Evolutionary conservation across 64 coral and sea anemone species (phyloP).

Genomic region (Pocillopora verrucosa): DNA sequence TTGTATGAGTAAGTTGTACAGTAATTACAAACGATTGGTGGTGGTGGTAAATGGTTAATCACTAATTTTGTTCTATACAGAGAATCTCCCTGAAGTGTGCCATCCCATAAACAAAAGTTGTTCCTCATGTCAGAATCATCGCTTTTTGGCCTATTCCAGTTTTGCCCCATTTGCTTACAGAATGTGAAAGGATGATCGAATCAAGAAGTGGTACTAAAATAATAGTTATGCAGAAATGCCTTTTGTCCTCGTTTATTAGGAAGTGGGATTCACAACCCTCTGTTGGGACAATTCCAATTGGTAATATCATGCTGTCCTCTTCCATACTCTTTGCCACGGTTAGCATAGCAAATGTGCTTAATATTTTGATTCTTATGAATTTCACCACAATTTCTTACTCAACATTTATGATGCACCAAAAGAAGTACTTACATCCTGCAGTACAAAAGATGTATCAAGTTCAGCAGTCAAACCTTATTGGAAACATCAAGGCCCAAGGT

Average conservation of each 20-base stretch:
- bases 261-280: conserved; percentile 31
- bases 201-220: conserved; percentile 12
- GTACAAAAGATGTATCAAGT: conserved; percentile 17
- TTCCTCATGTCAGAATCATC: conserved; percentile 23
- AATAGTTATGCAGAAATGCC: conserved; percentile 27
- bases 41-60: too few species aligned
- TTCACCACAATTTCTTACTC: conserved; percentile 31
- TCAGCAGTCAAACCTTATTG: conserved; percentile 4
- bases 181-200: not conserved
- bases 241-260: conserved; percentile 11
- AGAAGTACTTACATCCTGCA: conserved; percentile 29
- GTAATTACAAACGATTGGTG: too few species aligned
- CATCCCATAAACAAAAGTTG: conserved; percentile 14
- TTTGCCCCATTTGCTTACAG: too few species aligned
- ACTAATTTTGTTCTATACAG: too few species aligned
- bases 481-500: conserved; percentile 16
- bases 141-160: not conserved
- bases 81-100: not conserved
- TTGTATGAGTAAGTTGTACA: too few species aligned
- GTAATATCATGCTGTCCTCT: conserved; percentile 32
- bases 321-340: conserved; percentile 35
- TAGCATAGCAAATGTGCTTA: conserved; percentile 39
- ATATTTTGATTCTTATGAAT: conserved; percentile 44
- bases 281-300: conserved; percentile 22
- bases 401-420: conserved; percentile 43